Percentiles rank a stretch among this genome's conserved stretches.
Evolutionary conservation across 2,888 invertebrate species (phyloP).

Genomic region (Blera fallax): DNA sequence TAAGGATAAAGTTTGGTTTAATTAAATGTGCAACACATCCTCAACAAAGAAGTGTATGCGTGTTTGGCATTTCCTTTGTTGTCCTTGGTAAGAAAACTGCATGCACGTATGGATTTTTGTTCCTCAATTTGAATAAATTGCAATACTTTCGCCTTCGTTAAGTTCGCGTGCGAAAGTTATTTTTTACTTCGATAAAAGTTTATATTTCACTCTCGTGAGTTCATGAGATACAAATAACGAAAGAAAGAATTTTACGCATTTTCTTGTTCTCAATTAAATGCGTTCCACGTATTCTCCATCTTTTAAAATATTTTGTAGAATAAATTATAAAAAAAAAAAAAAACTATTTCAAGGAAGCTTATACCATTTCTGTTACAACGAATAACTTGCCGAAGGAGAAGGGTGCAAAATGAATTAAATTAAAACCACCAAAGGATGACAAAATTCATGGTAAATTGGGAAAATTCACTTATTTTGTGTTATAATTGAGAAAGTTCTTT

Average conservation of each 20-base stretch:
- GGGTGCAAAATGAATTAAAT: too few species aligned
- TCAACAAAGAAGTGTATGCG: background rate
- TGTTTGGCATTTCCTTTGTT: conserved; percentile 1
- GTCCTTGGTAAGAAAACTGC: conserved; percentile 11
- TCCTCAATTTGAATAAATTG: conserved; percentile 56
- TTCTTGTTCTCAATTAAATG: background rate
- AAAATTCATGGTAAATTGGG: too few species aligned
- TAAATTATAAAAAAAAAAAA: too few species aligned
- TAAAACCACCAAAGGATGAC: too few species aligned
- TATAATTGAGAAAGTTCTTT: too few species aligned
- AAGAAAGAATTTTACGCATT: background rate
- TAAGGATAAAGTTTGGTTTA: conserved; percentile 2
- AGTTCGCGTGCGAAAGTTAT: conserved; percentile 41
- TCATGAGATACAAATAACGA: background rate
- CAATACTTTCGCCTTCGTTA: conserved; percentile 24
- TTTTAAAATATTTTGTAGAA: background rate
- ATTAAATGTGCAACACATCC: conserved; percentile 37
- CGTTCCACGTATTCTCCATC: background rate
- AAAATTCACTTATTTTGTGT: too few species aligned
- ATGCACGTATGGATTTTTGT: background rate
- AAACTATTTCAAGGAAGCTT: too few species aligned
- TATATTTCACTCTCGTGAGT: background rate
- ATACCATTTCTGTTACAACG: too few species aligned
- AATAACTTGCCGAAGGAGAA: too few species aligned
- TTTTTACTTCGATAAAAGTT: background rate